These are phyloP conservation scores for Chrysemys picta DNA, from an alignment of 2,113 vertebrate genomes.

Conservation along the genomic window DNA sequence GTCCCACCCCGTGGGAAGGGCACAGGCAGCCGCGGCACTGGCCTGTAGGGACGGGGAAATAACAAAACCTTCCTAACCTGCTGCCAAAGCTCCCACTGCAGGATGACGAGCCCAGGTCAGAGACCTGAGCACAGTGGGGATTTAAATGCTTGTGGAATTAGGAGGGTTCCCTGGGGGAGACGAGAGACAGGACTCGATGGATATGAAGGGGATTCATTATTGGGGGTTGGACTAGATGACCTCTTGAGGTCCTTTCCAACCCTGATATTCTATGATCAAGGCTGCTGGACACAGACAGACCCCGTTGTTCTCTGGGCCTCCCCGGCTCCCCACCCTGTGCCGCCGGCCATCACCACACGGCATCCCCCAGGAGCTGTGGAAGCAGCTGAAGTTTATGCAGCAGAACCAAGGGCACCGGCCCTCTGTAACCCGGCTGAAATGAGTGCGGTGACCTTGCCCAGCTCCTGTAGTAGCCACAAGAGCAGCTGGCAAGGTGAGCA, in stretches of 20 bases:
- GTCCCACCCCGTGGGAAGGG: not conserved
- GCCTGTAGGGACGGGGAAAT: not conserved
- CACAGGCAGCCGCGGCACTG: fast-evolving
- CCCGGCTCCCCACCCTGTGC: not conserved
- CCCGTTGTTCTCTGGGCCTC: not conserved
- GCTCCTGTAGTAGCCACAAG: not conserved
- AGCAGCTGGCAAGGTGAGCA: not conserved
- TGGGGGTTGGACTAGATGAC: too few relatives aligned
- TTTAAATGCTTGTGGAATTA: not conserved
- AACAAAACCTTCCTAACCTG: not conserved
- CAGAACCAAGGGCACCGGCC: not conserved
- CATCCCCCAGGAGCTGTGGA: fast-evolving
- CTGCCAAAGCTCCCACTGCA: fast-evolving
- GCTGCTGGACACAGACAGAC: too few relatives aligned
- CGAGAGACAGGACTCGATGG: not conserved
- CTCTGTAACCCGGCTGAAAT: not conserved
- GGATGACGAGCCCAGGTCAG: too few relatives aligned
- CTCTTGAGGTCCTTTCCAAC: too few relatives aligned
- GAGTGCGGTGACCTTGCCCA: not conserved
- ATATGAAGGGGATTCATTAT: not conserved
- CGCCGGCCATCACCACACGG: too few relatives aligned
- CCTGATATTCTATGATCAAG: too few relatives aligned
- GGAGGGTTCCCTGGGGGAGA: not conserved
- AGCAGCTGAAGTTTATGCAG: not conserved
- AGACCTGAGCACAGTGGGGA: not conserved